A percentile compares a stretch with the other conserved stretches of the same genome.
These are phyloP conservation scores for Drosophila tristis DNA, from an alignment of 1,140 invertebrate species.

Conservation along the genomic window DNA sequence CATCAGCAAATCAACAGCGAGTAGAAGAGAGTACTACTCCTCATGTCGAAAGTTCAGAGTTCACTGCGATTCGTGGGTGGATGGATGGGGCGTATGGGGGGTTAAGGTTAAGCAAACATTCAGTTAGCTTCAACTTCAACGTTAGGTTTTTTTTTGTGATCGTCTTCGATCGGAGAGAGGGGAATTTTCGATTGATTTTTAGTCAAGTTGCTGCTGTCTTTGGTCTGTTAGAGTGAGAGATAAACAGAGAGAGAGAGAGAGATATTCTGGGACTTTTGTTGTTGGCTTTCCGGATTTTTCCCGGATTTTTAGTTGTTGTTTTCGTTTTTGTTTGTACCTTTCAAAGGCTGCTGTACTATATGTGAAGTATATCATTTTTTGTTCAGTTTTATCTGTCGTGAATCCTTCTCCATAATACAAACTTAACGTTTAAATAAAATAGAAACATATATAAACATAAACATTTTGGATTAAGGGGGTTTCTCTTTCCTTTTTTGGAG, in stretches of 20 bases:
- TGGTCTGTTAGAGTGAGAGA: too few species aligned
- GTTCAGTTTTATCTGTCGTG: conserved; percentile 45
- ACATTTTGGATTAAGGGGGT: conserved; percentile 31
- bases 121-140: conserved; percentile 43
- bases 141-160: conserved; percentile 9
- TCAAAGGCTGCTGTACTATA: conserved; percentile 78
- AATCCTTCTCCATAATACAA: conserved; percentile 64
- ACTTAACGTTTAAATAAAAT: conserved; percentile 54
- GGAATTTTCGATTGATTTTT: conserved; percentile 7
- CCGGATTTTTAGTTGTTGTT: conserved; percentile 3
- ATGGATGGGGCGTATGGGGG: neutral
- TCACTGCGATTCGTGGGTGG: conserved; percentile 32
- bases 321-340: conserved; percentile 50
- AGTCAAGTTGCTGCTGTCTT: too few species aligned
- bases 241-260: too few species aligned
- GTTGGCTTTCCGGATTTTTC: conserved; percentile 28
- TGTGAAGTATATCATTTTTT: conserved; percentile 70
- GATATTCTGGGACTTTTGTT: neutral
- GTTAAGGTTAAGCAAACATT: conserved; percentile 53
- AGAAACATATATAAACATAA: conserved; percentile 53
- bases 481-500: conserved; percentile 2
- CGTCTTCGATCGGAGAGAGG: neutral
- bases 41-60: conserved; percentile 21
- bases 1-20: conserved; percentile 39
- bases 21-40: conserved; percentile 2